phyloP scores from a whole-genome alignment of 2,888 invertebrate species.

The Carpatolechia fugitivella region DNA sequence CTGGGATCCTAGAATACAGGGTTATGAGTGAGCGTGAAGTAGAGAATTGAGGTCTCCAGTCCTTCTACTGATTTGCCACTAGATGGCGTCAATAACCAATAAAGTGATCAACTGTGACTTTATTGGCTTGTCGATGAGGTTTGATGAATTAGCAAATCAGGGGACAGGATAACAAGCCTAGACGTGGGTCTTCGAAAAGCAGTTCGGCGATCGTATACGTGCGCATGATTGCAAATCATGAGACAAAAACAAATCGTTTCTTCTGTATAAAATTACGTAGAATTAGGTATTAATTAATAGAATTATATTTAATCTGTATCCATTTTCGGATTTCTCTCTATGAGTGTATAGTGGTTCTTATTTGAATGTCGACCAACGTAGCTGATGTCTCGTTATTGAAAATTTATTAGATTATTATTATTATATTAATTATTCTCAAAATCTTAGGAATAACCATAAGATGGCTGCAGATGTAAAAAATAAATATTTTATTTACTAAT shows the following conservation, averaged over 20 bases:
- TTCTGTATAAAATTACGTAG: slow-evolving; percentile 75
- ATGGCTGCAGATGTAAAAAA: slow-evolving; percentile 75
- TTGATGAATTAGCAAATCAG: not conserved
- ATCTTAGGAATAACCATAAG: slow-evolving; percentile 75
- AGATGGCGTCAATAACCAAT: too few relatives aligned
- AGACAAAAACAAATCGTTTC: slow-evolving; percentile 63
- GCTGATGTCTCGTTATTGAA: slow-evolving; percentile 76
- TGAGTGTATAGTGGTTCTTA: slow-evolving; percentile 78
- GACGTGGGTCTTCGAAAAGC: slow-evolving; percentile 70
- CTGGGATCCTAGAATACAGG: slow-evolving; percentile 58
- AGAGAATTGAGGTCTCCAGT: slow-evolving; percentile 39
- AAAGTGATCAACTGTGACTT: not conserved
- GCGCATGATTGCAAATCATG: slow-evolving; percentile 76
- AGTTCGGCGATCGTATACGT: slow-evolving; percentile 76
- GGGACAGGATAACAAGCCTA: slow-evolving; percentile 38
- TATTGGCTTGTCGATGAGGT: not conserved
- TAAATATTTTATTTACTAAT: slow-evolving; percentile 72
- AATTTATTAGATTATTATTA: slow-evolving; percentile 75
- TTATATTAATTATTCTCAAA: slow-evolving; percentile 59
- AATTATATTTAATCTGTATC: slow-evolving; percentile 78
- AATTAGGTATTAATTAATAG: slow-evolving; percentile 73
- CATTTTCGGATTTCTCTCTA: slow-evolving; percentile 79
- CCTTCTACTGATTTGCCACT: not conserved
- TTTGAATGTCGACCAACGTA: slow-evolving; percentile 79
- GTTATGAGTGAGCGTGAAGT: slow-evolving; percentile 52